A percentile compares a stretch with the other conserved stretches of the same genome.
Conservation (phyloP, 2,888 invertebrate species). For the Phrixothrix hirtus region DNA sequence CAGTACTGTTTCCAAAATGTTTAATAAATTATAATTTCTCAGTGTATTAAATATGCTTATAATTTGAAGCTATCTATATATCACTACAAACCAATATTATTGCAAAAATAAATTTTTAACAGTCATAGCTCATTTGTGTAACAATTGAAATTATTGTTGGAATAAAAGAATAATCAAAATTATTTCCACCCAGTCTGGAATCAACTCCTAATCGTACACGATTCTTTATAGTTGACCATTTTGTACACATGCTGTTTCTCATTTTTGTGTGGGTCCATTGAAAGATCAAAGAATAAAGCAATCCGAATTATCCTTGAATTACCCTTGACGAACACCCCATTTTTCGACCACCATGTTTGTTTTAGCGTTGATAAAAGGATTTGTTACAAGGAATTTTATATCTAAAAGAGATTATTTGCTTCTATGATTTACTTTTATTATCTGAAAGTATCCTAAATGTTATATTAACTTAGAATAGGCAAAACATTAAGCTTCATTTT, state of each 20-base stretch:
- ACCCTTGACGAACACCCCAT: constrained; percentile 23
- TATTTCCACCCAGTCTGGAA: constrained; percentile 26
- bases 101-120: constrained; percentile 3
- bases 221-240: constrained; percentile 33
- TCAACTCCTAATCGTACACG: constrained; percentile 13
- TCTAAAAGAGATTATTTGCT: too few relatives aligned
- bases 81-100: too few relatives aligned
- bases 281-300: constrained; percentile 29
- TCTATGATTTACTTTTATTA: too few relatives aligned
- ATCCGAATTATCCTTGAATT: constrained; percentile 21
- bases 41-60: too few relatives aligned
- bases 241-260: constrained; percentile 34
- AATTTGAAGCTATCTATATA: too few relatives aligned
- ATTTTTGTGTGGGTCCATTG: constrained; percentile 34
- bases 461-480: too few relatives aligned
- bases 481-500: too few relatives aligned
- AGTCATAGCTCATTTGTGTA: constrained; percentile 3
- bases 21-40: too few relatives aligned
- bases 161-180: constrained; percentile 30
- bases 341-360: constrained; percentile 24
- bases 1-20: too few relatives aligned
- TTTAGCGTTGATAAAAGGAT: constrained; percentile 10
- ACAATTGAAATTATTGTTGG: constrained; percentile 10
- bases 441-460: too few relatives aligned
- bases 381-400: too few relatives aligned